Percentiles rank a stretch among this genome's conserved stretches.
Conservation (phyloP, 1,140 invertebrate species). For the Apis cerana region DNA sequence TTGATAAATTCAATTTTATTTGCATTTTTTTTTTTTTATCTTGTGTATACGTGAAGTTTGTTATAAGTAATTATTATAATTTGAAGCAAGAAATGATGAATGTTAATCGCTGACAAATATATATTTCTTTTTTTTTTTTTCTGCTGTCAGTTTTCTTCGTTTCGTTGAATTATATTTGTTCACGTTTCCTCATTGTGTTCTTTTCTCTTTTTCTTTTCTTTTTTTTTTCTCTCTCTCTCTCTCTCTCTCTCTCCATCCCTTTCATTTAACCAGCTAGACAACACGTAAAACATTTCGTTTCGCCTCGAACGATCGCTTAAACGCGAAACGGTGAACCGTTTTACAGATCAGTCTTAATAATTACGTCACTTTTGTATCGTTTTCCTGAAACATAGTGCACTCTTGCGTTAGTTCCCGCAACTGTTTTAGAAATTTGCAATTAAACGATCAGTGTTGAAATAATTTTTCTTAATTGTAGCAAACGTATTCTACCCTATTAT, state of each 20-base stretch:
- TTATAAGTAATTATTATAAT: background rate
- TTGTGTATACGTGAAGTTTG: background rate
- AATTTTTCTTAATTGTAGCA: constrained; percentile 66
- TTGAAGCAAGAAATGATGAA: background rate
- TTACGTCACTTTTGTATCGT: constrained; percentile 11
- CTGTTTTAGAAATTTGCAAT: constrained; percentile 77
- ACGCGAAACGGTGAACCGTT: constrained; percentile 11
- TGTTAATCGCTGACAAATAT: constrained; percentile 24
- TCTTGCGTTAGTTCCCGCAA: constrained; percentile 77
- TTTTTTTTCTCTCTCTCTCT: background rate
- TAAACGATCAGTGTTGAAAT: constrained; percentile 69
- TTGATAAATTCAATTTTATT: background rate
- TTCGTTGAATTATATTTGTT: too few species aligned
- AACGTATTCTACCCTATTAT: constrained; percentile 59
- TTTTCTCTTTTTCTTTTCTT: background rate
- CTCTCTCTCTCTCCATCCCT: background rate
- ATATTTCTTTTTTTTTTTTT: background rate
- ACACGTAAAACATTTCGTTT: background rate
- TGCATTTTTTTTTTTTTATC: background rate
- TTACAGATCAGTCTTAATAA: background rate
- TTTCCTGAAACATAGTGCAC: constrained; percentile 63
- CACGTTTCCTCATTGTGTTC: background rate
- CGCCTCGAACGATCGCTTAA: background rate
- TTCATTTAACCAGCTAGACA: background rate
- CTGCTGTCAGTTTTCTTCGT: too few species aligned